These are phyloP conservation scores for Actenoides hombroni DNA, from an alignment of 2,113 vertebrate species.

Conservation along the genomic window DNA sequence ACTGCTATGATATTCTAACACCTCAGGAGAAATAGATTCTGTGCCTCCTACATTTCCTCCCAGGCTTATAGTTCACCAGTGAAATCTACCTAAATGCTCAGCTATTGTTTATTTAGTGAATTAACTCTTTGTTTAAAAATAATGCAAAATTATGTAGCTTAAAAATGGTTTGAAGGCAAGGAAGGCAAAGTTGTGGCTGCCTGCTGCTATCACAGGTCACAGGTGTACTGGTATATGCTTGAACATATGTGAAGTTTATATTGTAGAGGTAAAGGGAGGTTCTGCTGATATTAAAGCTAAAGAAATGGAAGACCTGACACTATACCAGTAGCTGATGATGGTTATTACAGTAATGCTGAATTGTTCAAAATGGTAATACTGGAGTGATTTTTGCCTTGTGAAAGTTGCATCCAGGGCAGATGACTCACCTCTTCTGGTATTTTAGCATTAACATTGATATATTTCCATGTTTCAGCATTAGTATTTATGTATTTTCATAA, in stretches of 20 bases:
- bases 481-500: background rate
- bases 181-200: background rate
- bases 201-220: background rate
- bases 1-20: background rate
- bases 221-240: background rate
- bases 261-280: background rate
- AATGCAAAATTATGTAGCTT: background rate
- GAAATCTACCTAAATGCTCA: background rate
- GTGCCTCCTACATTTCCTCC: background rate
- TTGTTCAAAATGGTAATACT: background rate
- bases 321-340: background rate
- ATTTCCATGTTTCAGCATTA: background rate
- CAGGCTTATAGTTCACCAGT: background rate
- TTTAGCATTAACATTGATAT: background rate
- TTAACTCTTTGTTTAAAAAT: background rate
- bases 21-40: background rate
- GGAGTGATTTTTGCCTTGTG: background rate
- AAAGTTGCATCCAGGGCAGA: background rate
- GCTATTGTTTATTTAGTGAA: background rate
- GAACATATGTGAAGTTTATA: background rate
- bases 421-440: background rate
- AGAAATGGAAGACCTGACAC: background rate
- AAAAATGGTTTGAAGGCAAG: background rate
- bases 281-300: background rate
- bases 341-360: background rate